Conservation (phyloP, 1,140 invertebrate genomes). For the Scaptomyza pallida region DNA sequence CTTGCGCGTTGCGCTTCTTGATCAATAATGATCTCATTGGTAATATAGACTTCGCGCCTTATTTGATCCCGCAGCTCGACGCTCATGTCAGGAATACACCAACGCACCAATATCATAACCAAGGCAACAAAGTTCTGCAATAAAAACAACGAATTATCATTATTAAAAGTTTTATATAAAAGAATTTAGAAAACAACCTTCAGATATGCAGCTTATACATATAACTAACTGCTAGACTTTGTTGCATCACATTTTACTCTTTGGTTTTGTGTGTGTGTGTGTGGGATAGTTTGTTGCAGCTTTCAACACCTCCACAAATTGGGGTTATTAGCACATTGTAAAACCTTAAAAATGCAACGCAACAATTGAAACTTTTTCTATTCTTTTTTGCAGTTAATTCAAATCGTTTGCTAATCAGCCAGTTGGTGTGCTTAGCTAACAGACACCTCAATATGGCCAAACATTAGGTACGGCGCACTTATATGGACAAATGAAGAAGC, state of each 20-base stretch:
- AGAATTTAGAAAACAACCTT: slow-evolving; percentile 24
- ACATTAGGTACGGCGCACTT: slow-evolving; percentile 1
- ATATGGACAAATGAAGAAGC: slow-evolving; percentile 18
- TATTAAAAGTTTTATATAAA: too few species aligned
- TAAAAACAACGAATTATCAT: neutral
- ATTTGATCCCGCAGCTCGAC: slow-evolving; percentile 90
- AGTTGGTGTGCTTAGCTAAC: slow-evolving; percentile 18
- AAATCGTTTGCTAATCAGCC: slow-evolving; percentile 26
- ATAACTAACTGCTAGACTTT: slow-evolving; percentile 18
- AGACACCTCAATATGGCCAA: slow-evolving; percentile 62
- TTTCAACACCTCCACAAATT: slow-evolving; percentile 25
- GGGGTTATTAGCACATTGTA: slow-evolving; percentile 43
- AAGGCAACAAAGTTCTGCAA: slow-evolving; percentile 92
- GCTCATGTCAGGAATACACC: slow-evolving; percentile 95
- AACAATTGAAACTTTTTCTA: slow-evolving; percentile 1
- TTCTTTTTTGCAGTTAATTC: slow-evolving; percentile 19
- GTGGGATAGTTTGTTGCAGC: slow-evolving; percentile 5
- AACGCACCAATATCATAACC: slow-evolving; percentile 92
- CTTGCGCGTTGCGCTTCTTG: slow-evolving; percentile 88
- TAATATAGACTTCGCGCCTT: slow-evolving; percentile 93
- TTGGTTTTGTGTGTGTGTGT: slow-evolving; percentile 1
- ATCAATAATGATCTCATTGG: slow-evolving; percentile 95
- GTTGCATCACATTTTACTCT: slow-evolving; percentile 49
- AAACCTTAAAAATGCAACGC: slow-evolving; percentile 52
- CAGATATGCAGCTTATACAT: slow-evolving; percentile 1